Conservation (phyloP, 2,113 vertebrate genomes). For the Narcine bancroftii region DNA sequence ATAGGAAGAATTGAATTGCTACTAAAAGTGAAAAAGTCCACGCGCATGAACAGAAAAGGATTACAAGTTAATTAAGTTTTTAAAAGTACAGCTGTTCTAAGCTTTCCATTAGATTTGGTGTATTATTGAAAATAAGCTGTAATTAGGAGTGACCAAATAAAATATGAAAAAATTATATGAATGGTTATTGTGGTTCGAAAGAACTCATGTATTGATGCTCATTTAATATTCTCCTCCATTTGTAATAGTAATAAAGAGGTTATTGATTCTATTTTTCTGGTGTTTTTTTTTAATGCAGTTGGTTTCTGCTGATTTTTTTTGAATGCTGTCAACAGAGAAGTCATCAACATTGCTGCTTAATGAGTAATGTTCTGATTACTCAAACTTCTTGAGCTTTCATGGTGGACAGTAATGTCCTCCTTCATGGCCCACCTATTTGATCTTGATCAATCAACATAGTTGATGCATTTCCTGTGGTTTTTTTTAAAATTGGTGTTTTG, state of each 20-base stretch:
- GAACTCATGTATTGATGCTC: neutral
- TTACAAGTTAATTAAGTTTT: conserved; percentile 46
- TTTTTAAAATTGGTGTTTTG: neutral
- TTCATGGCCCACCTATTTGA: neutral
- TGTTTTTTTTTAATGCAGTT: neutral
- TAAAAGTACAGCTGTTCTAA: conserved; percentile 41
- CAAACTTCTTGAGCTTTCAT: neutral
- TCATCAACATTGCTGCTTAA: neutral
- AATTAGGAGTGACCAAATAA: neutral
- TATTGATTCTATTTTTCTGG: neutral
- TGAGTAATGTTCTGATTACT: neutral
- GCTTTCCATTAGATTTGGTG: neutral
- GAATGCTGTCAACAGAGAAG: neutral
- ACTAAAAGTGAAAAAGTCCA: conserved; percentile 43
- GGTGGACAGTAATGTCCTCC: neutral
- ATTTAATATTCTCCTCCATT: neutral
- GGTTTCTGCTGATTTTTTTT: neutral
- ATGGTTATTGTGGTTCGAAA: neutral
- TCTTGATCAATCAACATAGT: neutral
- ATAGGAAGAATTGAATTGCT: conserved; percentile 61
- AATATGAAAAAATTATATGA: neutral
- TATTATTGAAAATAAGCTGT: neutral
- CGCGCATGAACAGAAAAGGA: conserved; percentile 52
- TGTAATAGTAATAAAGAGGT: neutral
- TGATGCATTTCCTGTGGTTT: neutral